These are phyloP conservation scores for Nerophis lumbriciformis DNA, from an alignment of 2,113 vertebrate species.

Conservation along the genomic window DNA sequence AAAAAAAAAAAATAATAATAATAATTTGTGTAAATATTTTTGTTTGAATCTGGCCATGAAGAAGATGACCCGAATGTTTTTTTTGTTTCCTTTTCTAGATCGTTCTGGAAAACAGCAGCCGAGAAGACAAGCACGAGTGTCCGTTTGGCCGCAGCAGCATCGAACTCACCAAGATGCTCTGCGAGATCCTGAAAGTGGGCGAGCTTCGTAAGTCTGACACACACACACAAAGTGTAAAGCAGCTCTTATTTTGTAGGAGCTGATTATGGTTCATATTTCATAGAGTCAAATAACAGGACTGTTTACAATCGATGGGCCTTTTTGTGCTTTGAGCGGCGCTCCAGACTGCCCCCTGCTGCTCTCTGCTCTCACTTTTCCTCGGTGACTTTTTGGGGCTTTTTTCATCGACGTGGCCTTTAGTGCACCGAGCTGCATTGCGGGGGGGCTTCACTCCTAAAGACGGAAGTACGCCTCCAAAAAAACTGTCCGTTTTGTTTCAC, in stretches of 20 bases:
- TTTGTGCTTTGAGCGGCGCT: constrained; percentile 42
- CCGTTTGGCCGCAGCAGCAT: constrained; percentile 97
- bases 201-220: constrained; percentile 87
- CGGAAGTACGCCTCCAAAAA: no score
- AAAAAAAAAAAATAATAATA: no score
- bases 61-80: background rate
- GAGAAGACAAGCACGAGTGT: constrained; percentile 98
- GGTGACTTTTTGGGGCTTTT: background rate
- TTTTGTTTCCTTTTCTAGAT: constrained; percentile 70
- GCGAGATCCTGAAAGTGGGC: constrained; percentile 96
- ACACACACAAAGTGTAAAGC: constrained; percentile 33
- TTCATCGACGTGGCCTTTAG: constrained; percentile 43
- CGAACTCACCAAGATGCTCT: constrained; percentile 97
- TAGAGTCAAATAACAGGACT: constrained; percentile 23
- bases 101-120: constrained; percentile 97
- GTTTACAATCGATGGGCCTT: constrained; percentile 46
- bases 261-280: no score
- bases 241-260: constrained; percentile 29
- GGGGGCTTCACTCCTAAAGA: background rate
- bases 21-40: background rate
- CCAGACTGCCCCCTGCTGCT: constrained; percentile 52
- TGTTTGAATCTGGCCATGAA: background rate
- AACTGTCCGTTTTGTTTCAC: no score
- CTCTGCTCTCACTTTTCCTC: constrained; percentile 25
- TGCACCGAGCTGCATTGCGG: no score